Conservation (phyloP, 1,140 invertebrate species). For the Caenorhabditis inopinata region DNA sequence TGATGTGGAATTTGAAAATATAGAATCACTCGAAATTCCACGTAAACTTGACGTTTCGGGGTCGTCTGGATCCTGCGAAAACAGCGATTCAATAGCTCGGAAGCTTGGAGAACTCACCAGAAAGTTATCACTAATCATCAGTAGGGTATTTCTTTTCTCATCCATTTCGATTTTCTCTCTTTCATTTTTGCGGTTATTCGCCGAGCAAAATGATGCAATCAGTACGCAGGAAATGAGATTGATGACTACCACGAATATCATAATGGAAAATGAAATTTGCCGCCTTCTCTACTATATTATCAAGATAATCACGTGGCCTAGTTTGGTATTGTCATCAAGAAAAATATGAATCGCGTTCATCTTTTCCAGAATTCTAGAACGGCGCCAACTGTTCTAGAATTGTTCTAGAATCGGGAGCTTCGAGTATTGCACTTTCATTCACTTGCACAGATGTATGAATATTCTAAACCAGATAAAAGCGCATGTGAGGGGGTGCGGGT, state of each 20-base stretch:
- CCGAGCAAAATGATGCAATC: constrained; percentile 16
- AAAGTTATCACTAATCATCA: constrained; percentile 10
- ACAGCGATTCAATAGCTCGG: not conserved
- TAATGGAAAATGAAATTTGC: not conserved
- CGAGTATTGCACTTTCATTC: too few relatives aligned
- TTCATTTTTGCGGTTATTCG: constrained; percentile 13
- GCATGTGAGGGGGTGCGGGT: too few relatives aligned
- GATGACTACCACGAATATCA: constrained; percentile 16
- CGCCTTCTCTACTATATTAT: not conserved
- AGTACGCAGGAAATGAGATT: constrained; percentile 8
- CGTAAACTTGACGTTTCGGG: not conserved
- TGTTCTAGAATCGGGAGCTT: too few relatives aligned
- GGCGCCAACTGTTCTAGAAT: too few relatives aligned
- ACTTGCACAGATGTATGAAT: too few relatives aligned
- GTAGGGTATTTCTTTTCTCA: not conserved
- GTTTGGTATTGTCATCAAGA: not conserved
- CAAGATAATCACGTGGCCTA: not conserved
- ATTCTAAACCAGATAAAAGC: too few relatives aligned
- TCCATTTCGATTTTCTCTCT: not conserved
- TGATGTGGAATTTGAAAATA: not conserved
- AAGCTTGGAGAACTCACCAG: not conserved
- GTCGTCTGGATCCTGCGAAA: not conserved
- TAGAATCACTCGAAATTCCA: not conserved
- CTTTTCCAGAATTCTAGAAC: too few relatives aligned
- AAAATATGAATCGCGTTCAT: too few relatives aligned